Evolutionary conservation across 2,797 vertebrate genomes (phyloP).

Genomic region (Premnoplex brunnescens): DNA sequence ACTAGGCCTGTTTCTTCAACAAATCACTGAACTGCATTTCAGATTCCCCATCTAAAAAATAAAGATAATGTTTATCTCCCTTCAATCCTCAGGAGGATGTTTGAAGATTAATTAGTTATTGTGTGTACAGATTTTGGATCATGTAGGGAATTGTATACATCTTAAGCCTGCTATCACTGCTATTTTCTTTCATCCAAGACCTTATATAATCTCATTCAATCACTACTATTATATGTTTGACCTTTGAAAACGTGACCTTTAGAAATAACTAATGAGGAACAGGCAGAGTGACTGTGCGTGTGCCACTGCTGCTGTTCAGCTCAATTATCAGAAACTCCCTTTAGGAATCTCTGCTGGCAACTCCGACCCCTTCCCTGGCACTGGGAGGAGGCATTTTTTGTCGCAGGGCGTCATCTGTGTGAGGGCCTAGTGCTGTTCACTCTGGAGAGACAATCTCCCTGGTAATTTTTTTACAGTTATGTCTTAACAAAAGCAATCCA

Average conservation of each 20-base stretch:
- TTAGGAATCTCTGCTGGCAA: slow-evolving; percentile 4
- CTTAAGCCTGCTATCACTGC: not conserved
- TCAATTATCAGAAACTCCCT: not conserved
- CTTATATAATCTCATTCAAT: slow-evolving; percentile 12
- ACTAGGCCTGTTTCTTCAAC: not conserved
- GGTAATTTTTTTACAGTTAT: not conserved
- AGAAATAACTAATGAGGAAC: slow-evolving; percentile 29
- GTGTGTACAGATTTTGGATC: slow-evolving; percentile 22
- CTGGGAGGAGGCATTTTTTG: not conserved
- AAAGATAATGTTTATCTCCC: slow-evolving; percentile 43
- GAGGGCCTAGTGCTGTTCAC: not conserved
- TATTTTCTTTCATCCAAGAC: slow-evolving; percentile 16
- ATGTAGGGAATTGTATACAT: not conserved
- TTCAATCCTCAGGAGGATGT: not conserved
- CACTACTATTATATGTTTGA: not conserved
- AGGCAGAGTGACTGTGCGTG: not conserved
- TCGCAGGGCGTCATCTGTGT: not conserved
- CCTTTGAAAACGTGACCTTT: slow-evolving; percentile 34
- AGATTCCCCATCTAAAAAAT: slow-evolving; percentile 36
- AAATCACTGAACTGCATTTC: slow-evolving; percentile 4
- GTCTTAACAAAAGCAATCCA: not conserved
- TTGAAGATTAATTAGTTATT: slow-evolving; percentile 50
- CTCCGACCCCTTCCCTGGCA: not conserved
- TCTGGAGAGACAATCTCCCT: not conserved
- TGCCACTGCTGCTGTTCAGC: not conserved